These are phyloP conservation scores for Macrosoma leucophasiata DNA, from an alignment of 2,888 invertebrate species.

Conservation along the genomic window DNA sequence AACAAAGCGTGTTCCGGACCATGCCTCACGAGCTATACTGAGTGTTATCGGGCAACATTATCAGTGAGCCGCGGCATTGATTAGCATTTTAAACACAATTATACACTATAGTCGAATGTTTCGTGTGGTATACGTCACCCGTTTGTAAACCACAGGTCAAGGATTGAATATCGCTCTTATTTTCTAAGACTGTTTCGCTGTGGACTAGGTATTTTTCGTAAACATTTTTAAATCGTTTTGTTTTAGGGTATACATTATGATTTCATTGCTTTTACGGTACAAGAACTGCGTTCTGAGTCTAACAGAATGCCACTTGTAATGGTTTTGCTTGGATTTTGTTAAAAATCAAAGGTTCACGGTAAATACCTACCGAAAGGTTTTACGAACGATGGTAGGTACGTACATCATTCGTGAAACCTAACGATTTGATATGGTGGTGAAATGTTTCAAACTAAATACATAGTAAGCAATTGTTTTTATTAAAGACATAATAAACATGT, in stretches of 20 bases:
- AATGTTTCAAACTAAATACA: slow-evolving; percentile 26
- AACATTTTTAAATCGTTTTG: no score
- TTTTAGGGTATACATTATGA: no score
- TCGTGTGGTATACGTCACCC: slow-evolving; percentile 29
- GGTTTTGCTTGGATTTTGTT: no score
- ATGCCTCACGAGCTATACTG: slow-evolving; percentile 39
- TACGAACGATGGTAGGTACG: no score
- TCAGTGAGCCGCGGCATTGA: slow-evolving; percentile 45
- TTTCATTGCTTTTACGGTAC: no score
- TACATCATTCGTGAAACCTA: no score
- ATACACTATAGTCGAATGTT: slow-evolving; percentile 36
- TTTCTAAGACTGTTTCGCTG: neutral
- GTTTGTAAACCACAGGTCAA: slow-evolving; percentile 39
- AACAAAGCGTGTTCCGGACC: slow-evolving; percentile 22
- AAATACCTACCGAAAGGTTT: no score
- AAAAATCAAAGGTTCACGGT: no score
- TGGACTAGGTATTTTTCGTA: no score
- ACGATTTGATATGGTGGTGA: no score
- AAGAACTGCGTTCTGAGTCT: no score
- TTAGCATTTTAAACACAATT: slow-evolving; percentile 53
- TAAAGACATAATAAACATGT: slow-evolving; percentile 75
- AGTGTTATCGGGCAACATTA: slow-evolving; percentile 51
- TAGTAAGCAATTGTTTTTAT: slow-evolving; percentile 70
- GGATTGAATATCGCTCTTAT: slow-evolving; percentile 24
- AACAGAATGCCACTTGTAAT: no score